Evolutionary conservation across 2,797 vertebrate genomes (phyloP), one percentile per base, ranked within the genome.

Genomic region (Pangasius mekongensis): DNA sequence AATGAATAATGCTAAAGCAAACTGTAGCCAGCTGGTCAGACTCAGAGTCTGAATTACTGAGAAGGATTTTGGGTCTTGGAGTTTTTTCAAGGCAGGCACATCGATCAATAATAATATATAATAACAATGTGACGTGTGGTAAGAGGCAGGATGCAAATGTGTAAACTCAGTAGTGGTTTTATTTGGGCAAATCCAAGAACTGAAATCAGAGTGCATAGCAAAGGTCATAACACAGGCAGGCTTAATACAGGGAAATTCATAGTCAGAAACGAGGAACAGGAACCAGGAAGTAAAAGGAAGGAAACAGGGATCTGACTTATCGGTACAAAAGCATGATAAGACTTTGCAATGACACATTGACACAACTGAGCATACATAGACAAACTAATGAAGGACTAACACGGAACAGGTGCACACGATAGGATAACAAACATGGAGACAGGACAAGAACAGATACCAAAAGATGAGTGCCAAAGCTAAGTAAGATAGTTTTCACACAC

Each of bases 1-100:
- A 80, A 80, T 80, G 47, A 84, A 64, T 87, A 86, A 74, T 20
- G 81, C 87, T 89, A 89, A 91, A 82, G 76, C 30, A 64, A 89
- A 60, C 47, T 91, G 84, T 85, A 80, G 47, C 62, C 83, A 69
- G 83, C 64, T 84, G 82, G 64, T 84, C 64, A 84, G 47, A 69
- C 30, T 52, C 47, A 36, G 64, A 67, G 20, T 30, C 83, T 84
- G 83, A 84, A 67, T 67, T 54, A 33, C 47, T 69, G n/a, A 67
- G n/a, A 84, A 84, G n/a, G 47, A 14, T 30, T 69, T 69, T 52
- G 43, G 10, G n/a, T 67, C 47, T 67, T 33, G 64, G 39, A 20
- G 2, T 64, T 83, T 64, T 83, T 83, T 43, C 24, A 64, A 64
- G 81, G 39, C 81, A 30, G 80, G 81, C 60, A n/a, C 27, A 66